Percentiles rank a stretch among this genome's conserved stretches.
Evolutionary conservation across 2,888 invertebrate genomes (phyloP).

Genomic region (Diadromus collaris): DNA sequence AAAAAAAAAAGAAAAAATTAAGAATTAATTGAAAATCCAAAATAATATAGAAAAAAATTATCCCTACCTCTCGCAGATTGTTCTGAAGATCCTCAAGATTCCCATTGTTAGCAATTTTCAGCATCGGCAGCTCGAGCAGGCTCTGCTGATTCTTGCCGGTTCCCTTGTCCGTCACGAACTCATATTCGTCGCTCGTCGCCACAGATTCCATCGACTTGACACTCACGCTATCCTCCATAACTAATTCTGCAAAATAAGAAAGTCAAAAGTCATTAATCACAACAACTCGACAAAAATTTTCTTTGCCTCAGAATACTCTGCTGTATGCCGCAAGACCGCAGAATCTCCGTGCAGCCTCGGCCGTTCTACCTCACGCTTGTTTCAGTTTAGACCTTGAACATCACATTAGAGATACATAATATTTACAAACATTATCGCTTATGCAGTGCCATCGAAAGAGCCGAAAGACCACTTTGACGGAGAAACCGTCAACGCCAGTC

Average conservation of each 20-base stretch:
- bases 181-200: slow-evolving; percentile 86
- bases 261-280: background rate
- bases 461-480: background rate
- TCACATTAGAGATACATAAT: slow-evolving; percentile 20
- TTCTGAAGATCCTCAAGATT: slow-evolving; percentile 84
- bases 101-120: slow-evolving; percentile 85
- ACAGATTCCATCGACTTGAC: slow-evolving; percentile 86
- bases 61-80: slow-evolving; percentile 82
- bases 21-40: background rate
- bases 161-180: slow-evolving; percentile 83
- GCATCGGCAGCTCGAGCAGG: slow-evolving; percentile 81
- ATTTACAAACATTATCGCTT: slow-evolving; percentile 47
- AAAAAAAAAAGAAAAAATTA: background rate
- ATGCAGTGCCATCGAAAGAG: slow-evolving; percentile 10
- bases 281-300: background rate
- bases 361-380: background rate
- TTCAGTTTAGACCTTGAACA: background rate
- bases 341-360: background rate
- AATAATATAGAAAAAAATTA: slow-evolving; percentile 1
- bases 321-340: no score
- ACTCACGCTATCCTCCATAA: slow-evolving; percentile 86
- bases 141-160: slow-evolving; percentile 75
- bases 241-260: slow-evolving; percentile 74
- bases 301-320: background rate
- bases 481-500: background rate